phyloP scores from a whole-genome alignment of 2,113 vertebrate genomes.

The Brienomyrus longianalis region DNA sequence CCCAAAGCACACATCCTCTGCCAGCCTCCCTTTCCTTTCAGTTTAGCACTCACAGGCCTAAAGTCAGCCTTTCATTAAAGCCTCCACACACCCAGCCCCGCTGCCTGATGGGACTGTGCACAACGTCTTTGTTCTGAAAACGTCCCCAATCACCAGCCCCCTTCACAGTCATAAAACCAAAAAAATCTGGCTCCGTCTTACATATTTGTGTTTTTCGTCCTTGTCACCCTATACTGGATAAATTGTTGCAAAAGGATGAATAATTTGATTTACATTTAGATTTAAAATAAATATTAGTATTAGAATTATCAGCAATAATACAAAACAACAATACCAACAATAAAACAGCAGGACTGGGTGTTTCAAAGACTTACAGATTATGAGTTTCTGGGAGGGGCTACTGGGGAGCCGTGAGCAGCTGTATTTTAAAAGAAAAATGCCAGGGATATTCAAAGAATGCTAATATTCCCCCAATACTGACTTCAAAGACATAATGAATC shows the following conservation, averaged over 20 bases:
- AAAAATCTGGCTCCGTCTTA: not conserved
- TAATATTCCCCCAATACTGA: not conserved
- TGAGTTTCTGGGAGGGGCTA: not conserved
- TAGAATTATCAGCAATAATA: not conserved
- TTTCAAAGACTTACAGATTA: not conserved
- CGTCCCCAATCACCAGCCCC: not conserved
- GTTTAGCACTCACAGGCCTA: not conserved
- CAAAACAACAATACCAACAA: not conserved
- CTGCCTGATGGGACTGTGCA: not conserved
- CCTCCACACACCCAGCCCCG: not conserved
- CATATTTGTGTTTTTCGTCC: not conserved
- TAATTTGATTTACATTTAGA: not conserved
- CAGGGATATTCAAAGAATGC: not conserved
- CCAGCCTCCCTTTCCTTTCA: not conserved
- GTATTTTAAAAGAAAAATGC: not conserved
- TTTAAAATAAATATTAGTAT: not conserved
- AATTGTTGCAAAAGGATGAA: not conserved
- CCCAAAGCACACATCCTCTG: not conserved
- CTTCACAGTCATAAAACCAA: not conserved
- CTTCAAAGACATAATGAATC: not conserved
- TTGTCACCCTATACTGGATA: not conserved
- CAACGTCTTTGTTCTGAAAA: not conserved
- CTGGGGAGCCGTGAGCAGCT: not conserved
- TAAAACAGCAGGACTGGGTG: not conserved
- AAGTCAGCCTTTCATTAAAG: not conserved